These are phyloP conservation scores for Zophobas atratus DNA, from an alignment of 1,140 invertebrate genomes.

Conservation along the genomic window DNA sequence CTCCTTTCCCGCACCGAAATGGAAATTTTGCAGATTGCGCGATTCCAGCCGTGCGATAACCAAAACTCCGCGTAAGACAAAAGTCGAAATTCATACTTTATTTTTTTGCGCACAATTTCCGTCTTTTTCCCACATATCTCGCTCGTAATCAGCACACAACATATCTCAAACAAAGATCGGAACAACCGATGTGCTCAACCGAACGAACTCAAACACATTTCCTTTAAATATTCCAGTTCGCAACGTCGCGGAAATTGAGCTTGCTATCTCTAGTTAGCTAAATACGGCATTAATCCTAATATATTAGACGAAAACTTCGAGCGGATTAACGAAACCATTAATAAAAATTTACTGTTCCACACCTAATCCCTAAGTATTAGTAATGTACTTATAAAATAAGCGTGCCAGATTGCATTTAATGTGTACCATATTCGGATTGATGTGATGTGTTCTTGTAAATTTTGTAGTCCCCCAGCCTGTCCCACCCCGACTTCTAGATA, in stretches of 20 bases:
- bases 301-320: constrained; percentile 1
- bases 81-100: not conserved
- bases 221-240: not conserved
- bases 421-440: constrained; percentile 36
- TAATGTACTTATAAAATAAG: constrained; percentile 39
- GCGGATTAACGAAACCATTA: constrained; percentile 15
- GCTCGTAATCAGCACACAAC: no score
- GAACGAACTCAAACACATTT: not conserved
- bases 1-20: no score
- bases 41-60: no score
- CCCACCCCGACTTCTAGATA: not conserved
- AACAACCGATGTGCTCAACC: not conserved
- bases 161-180: not conserved
- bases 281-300: constrained; percentile 13
- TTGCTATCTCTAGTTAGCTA: not conserved
- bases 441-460: constrained; percentile 45
- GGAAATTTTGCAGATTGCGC: no score
- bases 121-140: no score
- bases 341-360: constrained; percentile 38
- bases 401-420: constrained; percentile 45
- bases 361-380: constrained; percentile 16
- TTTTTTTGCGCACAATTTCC: not conserved
- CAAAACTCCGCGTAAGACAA: no score
- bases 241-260: constrained; percentile 12
- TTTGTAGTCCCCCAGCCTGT: constrained; percentile 25